A percentile compares a stretch with the other conserved stretches of the same genome.
These are phyloP conservation scores for Discoglossus pictus DNA, from an alignment of 2,797 vertebrate species.

Conservation along the genomic window DNA sequence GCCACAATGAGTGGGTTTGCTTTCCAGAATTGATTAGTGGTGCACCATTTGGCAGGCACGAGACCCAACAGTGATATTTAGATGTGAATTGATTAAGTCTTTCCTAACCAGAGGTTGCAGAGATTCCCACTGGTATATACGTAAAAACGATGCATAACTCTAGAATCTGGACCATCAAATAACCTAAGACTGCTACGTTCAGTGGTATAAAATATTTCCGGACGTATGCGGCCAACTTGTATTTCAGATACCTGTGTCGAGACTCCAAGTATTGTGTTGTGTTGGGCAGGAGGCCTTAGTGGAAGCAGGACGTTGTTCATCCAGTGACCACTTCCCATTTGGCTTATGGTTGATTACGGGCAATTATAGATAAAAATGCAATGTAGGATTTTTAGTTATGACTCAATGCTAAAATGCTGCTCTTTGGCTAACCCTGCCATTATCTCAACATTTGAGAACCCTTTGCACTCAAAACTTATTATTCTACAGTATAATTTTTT, in stretches of 20 bases:
- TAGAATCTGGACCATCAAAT: neutral
- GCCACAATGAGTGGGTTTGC: constrained; percentile 64
- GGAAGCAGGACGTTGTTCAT: constrained; percentile 3
- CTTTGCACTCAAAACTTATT: too few species aligned
- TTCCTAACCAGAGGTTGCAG: constrained; percentile 11
- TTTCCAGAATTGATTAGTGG: constrained; percentile 59
- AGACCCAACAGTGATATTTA: constrained; percentile 29
- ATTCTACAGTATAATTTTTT: too few species aligned
- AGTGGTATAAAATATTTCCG: neutral
- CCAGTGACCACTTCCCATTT: constrained; percentile 37
- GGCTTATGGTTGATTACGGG: constrained; percentile 29
- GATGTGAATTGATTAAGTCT: constrained; percentile 21
- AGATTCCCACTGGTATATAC: neutral
- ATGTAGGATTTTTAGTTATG: constrained; percentile 8
- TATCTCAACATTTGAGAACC: neutral
- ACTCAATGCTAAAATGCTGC: constrained; percentile 15
- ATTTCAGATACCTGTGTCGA: constrained; percentile 16
- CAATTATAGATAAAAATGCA: constrained; percentile 35
- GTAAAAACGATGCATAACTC: neutral
- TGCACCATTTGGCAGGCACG: constrained; percentile 54
- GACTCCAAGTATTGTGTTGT: neutral
- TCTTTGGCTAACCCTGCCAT: constrained; percentile 38
- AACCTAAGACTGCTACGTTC: neutral
- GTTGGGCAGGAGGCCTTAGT: constrained; percentile 3
- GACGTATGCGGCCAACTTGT: constrained; percentile 1